phyloP scores from a whole-genome alignment of 2,113 vertebrate genomes.

The Oryzias woworae region DNA sequence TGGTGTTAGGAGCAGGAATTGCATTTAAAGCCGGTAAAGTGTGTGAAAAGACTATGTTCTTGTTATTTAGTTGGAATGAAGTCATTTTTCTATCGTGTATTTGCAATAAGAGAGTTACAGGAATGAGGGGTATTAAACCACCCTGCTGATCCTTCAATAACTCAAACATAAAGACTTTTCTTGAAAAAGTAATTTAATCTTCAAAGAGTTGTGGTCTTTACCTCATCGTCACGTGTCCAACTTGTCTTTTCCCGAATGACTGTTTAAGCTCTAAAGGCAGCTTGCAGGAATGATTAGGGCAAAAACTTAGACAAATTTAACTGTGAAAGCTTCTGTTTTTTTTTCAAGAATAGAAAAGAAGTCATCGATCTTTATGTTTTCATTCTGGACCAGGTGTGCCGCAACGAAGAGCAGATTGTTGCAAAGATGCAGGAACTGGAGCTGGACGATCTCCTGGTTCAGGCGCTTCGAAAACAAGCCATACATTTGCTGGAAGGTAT shows the following conservation, averaged over 20 bases:
- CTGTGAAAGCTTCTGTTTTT: no score
- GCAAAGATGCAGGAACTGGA: constrained; percentile 92
- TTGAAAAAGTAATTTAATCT: no score
- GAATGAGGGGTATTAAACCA: constrained; percentile 8
- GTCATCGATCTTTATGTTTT: neutral
- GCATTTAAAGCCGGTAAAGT: constrained; percentile 17
- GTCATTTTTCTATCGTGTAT: constrained; percentile 2
- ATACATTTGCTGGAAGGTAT: constrained; percentile 93
- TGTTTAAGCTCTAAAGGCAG: no score
- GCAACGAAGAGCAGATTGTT: constrained; percentile 97
- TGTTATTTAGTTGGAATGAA: neutral
- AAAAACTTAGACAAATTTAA: no score
- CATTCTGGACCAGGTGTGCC: constrained; percentile 79
- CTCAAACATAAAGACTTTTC: neutral
- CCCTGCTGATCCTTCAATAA: constrained; percentile 8
- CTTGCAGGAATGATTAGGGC: no score
- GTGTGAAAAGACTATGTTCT: neutral
- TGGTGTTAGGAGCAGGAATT: constrained; percentile 11
- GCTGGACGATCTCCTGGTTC: constrained; percentile 89
- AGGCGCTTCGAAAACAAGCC: constrained; percentile 91
- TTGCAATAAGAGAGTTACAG: neutral
- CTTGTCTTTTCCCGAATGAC: no score
- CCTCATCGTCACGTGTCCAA: neutral
- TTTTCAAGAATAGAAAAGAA: no score
- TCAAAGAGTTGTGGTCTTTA: no score